These are phyloP conservation scores for Hydractinia echinata DNA, from an alignment of 30 jellyfish, hydroid and myxozoan species.

Conservation along the genomic window DNA sequence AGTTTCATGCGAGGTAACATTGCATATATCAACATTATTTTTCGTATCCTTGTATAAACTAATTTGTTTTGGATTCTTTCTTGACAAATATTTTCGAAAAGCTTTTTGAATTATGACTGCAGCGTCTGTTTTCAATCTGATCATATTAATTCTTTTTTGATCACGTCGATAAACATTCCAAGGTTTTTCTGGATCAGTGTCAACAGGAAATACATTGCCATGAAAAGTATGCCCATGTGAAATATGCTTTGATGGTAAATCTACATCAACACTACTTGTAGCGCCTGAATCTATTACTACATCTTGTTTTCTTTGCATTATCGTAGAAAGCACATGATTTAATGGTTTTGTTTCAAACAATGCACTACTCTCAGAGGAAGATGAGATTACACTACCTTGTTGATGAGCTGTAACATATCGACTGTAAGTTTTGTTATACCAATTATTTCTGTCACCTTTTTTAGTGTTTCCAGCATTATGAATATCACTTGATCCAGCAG, in stretches of 20 bases:
- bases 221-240: slow-evolving; percentile 21
- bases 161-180: slow-evolving; percentile 75
- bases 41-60: not conserved
- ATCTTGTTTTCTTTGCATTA: not conserved
- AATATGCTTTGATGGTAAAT: slow-evolving; percentile 6
- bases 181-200: slow-evolving; percentile 41
- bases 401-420: slow-evolving; percentile 2
- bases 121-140: slow-evolving; percentile 77
- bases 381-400: not conserved
- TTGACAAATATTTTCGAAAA: slow-evolving; percentile 30
- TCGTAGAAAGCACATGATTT: not conserved
- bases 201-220: slow-evolving; percentile 2
- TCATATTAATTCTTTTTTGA: slow-evolving; percentile 49
- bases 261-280: slow-evolving; percentile 1
- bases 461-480: not conserved
- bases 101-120: slow-evolving; percentile 77
- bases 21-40: not conserved
- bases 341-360: not conserved
- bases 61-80: not conserved
- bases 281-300: not conserved
- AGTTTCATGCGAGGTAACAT: not conserved
- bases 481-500: slow-evolving; percentile 13
- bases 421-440: slow-evolving; percentile 27
- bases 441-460: not conserved
- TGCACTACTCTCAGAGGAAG: slow-evolving; percentile 3